These are phyloP conservation scores for Haemorhous mexicanus DNA, from an alignment of 2,113 vertebrate genomes.

Conservation along the genomic window DNA sequence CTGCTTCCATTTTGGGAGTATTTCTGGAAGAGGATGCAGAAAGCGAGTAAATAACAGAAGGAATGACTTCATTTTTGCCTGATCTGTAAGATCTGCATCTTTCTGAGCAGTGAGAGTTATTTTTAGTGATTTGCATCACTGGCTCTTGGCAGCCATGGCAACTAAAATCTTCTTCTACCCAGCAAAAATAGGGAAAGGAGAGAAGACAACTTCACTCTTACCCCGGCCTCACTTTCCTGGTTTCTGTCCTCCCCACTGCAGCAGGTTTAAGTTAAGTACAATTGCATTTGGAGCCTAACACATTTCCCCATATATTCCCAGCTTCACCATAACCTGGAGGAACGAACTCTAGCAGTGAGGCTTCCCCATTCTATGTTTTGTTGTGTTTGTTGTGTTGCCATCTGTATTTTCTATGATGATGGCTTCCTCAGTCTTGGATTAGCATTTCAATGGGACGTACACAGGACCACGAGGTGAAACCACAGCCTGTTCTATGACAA, in stretches of 20 bases:
- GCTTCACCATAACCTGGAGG: neutral
- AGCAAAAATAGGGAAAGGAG: neutral
- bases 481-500: neutral
- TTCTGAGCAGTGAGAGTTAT: neutral
- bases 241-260: neutral
- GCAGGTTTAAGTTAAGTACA: neutral
- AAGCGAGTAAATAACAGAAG: neutral
- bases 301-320: neutral
- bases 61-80: neutral
- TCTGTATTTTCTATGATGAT: neutral
- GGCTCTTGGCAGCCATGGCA: neutral
- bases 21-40: neutral
- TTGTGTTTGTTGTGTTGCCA: neutral
- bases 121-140: neutral
- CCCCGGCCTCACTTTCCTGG: neutral
- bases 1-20: rapidly evolving
- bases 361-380: neutral
- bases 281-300: neutral
- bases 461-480: neutral
- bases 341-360: neutral
- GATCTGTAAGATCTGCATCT: neutral
- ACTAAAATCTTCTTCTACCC: neutral
- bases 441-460: neutral
- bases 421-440: neutral
- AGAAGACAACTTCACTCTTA: neutral